These are phyloP conservation scores for Macquaria ambigua DNA, from an alignment of 2,113 vertebrate genomes.

Conservation along the genomic window DNA sequence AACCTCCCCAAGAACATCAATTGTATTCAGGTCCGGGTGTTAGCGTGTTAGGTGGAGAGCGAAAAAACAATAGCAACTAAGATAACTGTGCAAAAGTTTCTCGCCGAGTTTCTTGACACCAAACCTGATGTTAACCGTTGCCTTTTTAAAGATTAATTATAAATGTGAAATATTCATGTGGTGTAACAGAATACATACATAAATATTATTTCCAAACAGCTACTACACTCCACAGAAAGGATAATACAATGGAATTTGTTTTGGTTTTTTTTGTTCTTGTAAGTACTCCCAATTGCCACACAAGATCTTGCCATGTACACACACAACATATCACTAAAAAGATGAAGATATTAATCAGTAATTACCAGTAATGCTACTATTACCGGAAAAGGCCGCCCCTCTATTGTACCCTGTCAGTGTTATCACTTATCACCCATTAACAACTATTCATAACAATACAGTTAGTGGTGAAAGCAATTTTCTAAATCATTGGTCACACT, in stretches of 20 bases:
- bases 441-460: neutral
- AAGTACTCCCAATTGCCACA: neutral
- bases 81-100: neutral
- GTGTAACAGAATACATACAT: neutral
- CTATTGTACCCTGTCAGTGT: constrained; percentile 1
- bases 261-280: neutral
- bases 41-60: neutral
- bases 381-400: neutral
- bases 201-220: neutral
- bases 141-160: neutral
- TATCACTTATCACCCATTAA: constrained; percentile 13
- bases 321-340: neutral
- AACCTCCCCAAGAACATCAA: neutral
- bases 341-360: constrained; percentile 15
- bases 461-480: constrained; percentile 9
- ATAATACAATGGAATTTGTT: neutral
- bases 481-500: neutral
- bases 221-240: neutral
- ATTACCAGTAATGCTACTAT: neutral
- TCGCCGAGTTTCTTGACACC: neutral
- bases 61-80: neutral
- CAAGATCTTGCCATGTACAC: neutral
- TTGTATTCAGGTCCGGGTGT: neutral
- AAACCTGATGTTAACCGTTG: neutral
- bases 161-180: neutral